Conservation (phyloP, 2,888 invertebrate genomes). For the Cybosia mesomella region DNA sequence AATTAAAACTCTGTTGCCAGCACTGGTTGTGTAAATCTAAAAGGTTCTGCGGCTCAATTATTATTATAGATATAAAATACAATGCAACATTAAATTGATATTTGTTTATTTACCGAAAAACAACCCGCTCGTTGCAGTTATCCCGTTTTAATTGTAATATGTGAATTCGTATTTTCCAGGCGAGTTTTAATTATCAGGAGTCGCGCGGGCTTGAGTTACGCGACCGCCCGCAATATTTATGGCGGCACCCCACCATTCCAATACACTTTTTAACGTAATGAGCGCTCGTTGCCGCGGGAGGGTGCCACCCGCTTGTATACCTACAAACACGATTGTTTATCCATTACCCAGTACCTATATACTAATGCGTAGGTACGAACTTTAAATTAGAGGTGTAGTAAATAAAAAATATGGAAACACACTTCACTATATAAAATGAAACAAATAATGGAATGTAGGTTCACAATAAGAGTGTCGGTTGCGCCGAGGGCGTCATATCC, state of each 20-base stretch:
- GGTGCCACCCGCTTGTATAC: conserved; percentile 60
- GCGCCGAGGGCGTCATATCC: conserved; percentile 74
- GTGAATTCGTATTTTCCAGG: conserved; percentile 84
- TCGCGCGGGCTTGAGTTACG: conserved; percentile 84
- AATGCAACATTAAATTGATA: conserved; percentile 54
- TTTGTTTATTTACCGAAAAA: conserved; percentile 70
- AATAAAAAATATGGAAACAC: conserved; percentile 44
- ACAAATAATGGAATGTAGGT: conserved; percentile 49
- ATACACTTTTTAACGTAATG: conserved; percentile 87
- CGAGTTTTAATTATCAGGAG: conserved; percentile 87
- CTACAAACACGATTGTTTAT: conserved; percentile 52
- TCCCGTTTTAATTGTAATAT: conserved; percentile 85
- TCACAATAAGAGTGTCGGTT: conserved; percentile 68
- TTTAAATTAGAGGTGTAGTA: conserved; percentile 24
- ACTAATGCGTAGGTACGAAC: conserved; percentile 38
- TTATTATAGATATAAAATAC: conserved; percentile 48
- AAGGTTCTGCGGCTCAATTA: conserved; percentile 43
- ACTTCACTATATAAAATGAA: conserved; percentile 38
- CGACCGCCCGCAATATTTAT: conserved; percentile 87
- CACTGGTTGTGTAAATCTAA: conserved; percentile 40
- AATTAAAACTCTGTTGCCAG: conserved; percentile 30
- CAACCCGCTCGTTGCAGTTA: conserved; percentile 75
- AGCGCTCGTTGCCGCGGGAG: conserved; percentile 71
- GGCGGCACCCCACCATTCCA: conserved; percentile 80
- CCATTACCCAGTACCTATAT: conserved; percentile 48